A percentile compares a stretch with the other conserved stretches of the same genome.
These are phyloP conservation scores for Tragelaphus strepsiceros DNA, from an alignment of 2,113 vertebrate species.

Conservation along the genomic window DNA sequence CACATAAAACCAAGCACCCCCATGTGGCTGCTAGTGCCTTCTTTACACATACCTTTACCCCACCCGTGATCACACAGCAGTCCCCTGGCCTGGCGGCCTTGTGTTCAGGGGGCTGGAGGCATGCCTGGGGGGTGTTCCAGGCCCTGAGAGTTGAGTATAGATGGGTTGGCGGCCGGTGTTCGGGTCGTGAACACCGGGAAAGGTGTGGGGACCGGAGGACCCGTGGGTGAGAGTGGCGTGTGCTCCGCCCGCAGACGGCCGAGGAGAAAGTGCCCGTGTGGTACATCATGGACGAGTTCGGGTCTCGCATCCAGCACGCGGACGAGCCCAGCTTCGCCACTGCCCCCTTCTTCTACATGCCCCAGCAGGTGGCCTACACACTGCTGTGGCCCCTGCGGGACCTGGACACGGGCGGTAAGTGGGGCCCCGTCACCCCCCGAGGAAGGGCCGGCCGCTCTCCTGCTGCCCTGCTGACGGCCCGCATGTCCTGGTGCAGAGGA, in stretches of 20 bases:
- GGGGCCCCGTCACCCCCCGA: accelerated
- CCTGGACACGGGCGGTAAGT: slow-evolving; percentile 89
- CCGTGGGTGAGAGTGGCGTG: accelerated
- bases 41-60: accelerated
- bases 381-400: slow-evolving; percentile 93
- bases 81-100: accelerated
- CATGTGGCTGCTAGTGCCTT: accelerated
- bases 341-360: slow-evolving; percentile 89
- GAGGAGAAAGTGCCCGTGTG: slow-evolving; percentile 94
- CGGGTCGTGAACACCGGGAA: accelerated
- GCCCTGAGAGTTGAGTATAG: background rate
- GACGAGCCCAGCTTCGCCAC: slow-evolving; percentile 88
- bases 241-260: slow-evolving; percentile 73
- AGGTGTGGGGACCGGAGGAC: accelerated
- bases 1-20: accelerated
- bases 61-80: accelerated
- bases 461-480: background rate
- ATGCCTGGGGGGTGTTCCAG: accelerated
- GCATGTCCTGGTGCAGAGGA: slow-evolving; percentile 84
- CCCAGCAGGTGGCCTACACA: slow-evolving; percentile 87
- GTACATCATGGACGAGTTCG: slow-evolving; percentile 99
- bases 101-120: accelerated
- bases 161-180: accelerated
- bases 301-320: slow-evolving; percentile 91
- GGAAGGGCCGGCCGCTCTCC: accelerated